Conservation (phyloP, 2,113 vertebrate genomes). For the Oncorhynchus tshawytscha region DNA sequence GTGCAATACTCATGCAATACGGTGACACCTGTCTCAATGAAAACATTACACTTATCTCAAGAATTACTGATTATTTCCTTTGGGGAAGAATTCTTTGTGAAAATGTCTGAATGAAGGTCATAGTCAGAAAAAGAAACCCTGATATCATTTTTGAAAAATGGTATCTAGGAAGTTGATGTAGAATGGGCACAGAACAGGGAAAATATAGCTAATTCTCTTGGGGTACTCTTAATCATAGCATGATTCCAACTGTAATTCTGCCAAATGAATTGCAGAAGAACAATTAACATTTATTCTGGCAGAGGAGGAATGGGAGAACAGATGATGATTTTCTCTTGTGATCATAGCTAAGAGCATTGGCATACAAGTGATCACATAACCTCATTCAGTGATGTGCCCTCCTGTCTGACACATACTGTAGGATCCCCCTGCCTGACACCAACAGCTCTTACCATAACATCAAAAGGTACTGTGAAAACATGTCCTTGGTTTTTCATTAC, state of each 20-base stretch:
- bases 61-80: neutral
- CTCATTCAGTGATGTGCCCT: neutral
- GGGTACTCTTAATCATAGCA: neutral
- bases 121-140: neutral
- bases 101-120: neutral
- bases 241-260: neutral
- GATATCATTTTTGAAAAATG: neutral
- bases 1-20: too few relatives aligned
- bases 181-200: neutral
- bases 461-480: too few relatives aligned
- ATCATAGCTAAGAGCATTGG: neutral
- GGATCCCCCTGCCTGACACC: neutral
- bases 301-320: neutral
- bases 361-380: neutral
- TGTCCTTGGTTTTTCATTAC: too few relatives aligned
- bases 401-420: neutral
- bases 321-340: neutral
- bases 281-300: neutral
- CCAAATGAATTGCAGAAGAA: neutral
- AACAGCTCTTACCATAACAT: too few relatives aligned
- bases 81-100: too few relatives aligned
- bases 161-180: neutral
- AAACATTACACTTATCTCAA: neutral
- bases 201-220: neutral
- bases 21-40: too few relatives aligned